Percentiles rank a stretch among this genome's conserved stretches.
These are phyloP conservation scores for Poicephalus meyeri DNA, from an alignment of 2,113 vertebrate genomes.

Conservation along the genomic window DNA sequence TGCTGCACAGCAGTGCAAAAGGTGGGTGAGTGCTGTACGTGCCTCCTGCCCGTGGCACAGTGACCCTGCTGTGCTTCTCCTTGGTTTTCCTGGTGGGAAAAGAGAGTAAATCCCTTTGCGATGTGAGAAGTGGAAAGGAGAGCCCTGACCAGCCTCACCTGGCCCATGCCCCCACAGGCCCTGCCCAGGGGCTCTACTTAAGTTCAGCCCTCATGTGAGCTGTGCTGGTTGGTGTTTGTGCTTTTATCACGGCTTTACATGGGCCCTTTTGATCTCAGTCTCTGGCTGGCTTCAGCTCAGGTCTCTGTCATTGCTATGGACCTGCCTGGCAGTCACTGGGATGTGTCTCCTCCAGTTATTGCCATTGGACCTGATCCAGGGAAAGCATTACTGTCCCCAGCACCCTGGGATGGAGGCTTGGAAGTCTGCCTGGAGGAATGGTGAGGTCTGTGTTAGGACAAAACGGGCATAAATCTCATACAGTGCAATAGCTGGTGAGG, in stretches of 20 bases:
- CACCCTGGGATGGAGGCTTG: background rate
- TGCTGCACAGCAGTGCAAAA: fast-evolving
- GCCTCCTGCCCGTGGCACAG: fast-evolving
- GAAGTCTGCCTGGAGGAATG: background rate
- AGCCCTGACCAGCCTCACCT: background rate
- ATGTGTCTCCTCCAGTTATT: background rate
- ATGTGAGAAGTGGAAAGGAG: background rate
- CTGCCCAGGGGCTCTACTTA: background rate
- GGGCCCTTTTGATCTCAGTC: background rate
- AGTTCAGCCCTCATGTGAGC: background rate
- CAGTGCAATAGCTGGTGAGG: background rate
- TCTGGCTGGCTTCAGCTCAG: background rate
- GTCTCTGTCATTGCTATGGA: too few species aligned
- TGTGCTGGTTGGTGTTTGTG: fast-evolving
- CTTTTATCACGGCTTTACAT: fast-evolving
- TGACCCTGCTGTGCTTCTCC: background rate
- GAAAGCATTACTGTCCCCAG: background rate
- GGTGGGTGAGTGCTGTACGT: background rate
- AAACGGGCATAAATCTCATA: background rate
- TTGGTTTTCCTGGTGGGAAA: background rate
- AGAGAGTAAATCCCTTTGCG: background rate
- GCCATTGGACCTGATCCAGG: background rate
- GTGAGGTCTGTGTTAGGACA: background rate
- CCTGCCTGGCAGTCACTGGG: background rate
- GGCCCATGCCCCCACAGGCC: background rate